Base-by-base conservation (phyloP, 2,888 invertebrate species). In the Drosophila ustulata region DNA sequence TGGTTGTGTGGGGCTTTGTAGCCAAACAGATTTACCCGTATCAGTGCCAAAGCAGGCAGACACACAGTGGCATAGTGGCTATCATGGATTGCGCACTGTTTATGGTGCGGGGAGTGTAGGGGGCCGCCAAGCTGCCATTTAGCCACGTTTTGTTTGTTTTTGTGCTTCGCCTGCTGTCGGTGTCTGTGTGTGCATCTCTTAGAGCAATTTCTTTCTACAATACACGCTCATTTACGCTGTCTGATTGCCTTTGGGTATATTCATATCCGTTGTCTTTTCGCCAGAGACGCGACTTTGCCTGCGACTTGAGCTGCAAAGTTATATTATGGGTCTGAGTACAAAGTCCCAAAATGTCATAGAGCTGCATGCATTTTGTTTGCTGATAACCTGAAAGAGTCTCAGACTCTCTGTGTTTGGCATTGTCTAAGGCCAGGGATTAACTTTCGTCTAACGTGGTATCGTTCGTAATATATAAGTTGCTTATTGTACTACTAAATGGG, bases 161-260 rank as follows among this genome's bases (percentile, higher is more conserved):
- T 67, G 51, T 69, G 73, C 51, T 59, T 37, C 13, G 45, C 46
- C 52, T 37, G 56, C 25, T 58, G 30, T 47, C 56, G 45, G 67
- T 37, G 37, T 37, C n/a, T 37, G 11, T 37, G 37, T 37, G 37
- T n/a, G 37, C n/a, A 11, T 37, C 37, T 34, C 11, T 3, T 37
- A n/a, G 28, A 71, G 69, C 71, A 73, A 74, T 84, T 86, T 88
- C 77, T 76, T 76, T 78, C 78, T 78, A 74, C 75, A 88, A 71
- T 80, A 82, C 76, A 89, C 80, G 90, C 80, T 86, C 89, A 86
- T 86, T 89, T 89, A 77, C 83, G 76, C 82, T 74, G 88, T 89
- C 89, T 88, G 86, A 86, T 82, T 72, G 88, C 90, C 86, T 78
- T 67, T 66, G 84, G 86, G 78, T 77, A 74, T 79, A 80, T 88